Base-by-base conservation (phyloP, 2,888 invertebrate species). In the Epiblema foenella region DNA sequence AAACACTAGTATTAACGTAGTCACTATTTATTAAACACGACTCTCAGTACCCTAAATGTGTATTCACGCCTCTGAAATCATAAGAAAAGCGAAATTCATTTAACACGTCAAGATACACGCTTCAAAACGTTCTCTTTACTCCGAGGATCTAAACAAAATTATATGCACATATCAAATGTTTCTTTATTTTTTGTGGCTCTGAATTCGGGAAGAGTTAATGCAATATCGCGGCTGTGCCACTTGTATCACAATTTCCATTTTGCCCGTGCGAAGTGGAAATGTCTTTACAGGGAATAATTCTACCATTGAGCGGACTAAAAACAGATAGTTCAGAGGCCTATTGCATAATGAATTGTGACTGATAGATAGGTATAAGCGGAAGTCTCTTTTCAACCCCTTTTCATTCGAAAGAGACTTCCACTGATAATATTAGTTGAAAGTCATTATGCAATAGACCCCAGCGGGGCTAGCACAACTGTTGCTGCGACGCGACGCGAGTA, bases 221-320 rank as follows among this genome's bases (percentile, higher is more conserved):
- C 51, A 59, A 60, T 68, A 54, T 62, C 33, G 42, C 2, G 52
- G 29, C 29, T 54, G 52, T 60, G 60, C 68, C 60, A 59, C 60
- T 60, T 52, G 68, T 42, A 54, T 60, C 68, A 54, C 68, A 52
- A 60, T 69, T 62, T 56, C 33, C 69, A 58, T 57, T 57, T 39
- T 51, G 54, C 39, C 33, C 56, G 57, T 57, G 63, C 62, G 46
- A 68, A 68, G 39, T 39, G 57, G 63, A 57, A 58, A 69, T 64
- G 69, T 69, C 33, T 69, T 69, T 69, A 57, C 62, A 46, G 49
- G 17, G 49, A 63, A 63, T 57, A 69, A 49, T 57, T 46, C 63
- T 56, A 49, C 66, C 66, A 24, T n/a, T 29, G 24, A 39, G 1
- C 11, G 10, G 52, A n/a, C 59, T 60, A 60, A 60, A 15, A 29